A percentile compares a stretch with the other conserved stretches of the same genome.
These are phyloP conservation scores for rabbit (Oryctolagus cuniculus) DNA, from an alignment of 2,113 vertebrate species.

Conservation along the genomic window mOryCun1.1 NC_091453.1:36320001-36320500, in stretches of 20 bases:
- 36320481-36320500: background rate
- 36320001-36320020: background rate
- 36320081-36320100: too few relatives aligned
- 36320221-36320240: background rate
- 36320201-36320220: slow-evolving; percentile 19
- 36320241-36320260: slow-evolving; percentile 22
- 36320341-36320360: background rate
- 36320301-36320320: background rate
- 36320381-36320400: background rate
- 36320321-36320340: background rate
- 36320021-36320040: too few relatives aligned
- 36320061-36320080: too few relatives aligned
- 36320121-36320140: background rate
- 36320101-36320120: background rate
- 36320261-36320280: background rate
- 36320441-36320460: slow-evolving; percentile 33
- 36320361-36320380: background rate
- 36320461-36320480: slow-evolving; percentile 25
- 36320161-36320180: background rate
- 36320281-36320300: slow-evolving; percentile 36
- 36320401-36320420: slow-evolving; percentile 46
- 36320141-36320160: background rate
- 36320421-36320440: background rate
- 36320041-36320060: too few relatives aligned
- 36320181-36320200: slow-evolving; percentile 4